Conservation (phyloP, 2,113 vertebrate genomes). For the Mormyrus lacerda region DNA sequence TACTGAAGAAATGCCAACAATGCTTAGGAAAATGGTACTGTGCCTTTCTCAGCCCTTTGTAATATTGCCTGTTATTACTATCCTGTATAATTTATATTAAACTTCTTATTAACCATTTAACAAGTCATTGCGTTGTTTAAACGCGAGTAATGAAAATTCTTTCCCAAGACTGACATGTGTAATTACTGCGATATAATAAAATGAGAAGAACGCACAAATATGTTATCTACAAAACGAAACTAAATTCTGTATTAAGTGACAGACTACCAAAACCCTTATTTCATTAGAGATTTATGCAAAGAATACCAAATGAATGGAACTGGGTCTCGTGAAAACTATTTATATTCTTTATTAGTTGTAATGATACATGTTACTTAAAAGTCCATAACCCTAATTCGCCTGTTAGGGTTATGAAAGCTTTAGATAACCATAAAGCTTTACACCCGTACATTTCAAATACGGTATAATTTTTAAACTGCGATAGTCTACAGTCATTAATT, state of each 20-base stretch:
- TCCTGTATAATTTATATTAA: not conserved
- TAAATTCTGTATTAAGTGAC: not conserved
- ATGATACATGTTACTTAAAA: not conserved
- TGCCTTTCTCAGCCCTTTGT: not conserved
- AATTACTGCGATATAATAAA: not conserved
- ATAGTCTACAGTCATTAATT: not conserved
- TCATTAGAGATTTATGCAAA: not conserved
- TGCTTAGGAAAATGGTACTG: not conserved
- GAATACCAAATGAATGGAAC: not conserved
- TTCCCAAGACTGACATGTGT: not conserved
- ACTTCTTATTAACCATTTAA: not conserved
- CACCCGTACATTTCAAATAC: not conserved
- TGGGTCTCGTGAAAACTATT: not conserved
- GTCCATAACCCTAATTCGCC: not conserved
- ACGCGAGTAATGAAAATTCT: not conserved
- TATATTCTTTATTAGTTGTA: not conserved
- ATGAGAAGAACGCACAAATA: not conserved
- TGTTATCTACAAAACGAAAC: not conserved
- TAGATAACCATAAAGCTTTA: not conserved
- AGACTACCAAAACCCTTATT: not conserved
- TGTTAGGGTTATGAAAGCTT: not conserved
- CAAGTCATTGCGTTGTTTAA: not conserved
- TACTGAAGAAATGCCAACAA: not conserved
- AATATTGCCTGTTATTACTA: not conserved
- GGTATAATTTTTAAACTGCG: not conserved